Conservation (phyloP, 2,888 invertebrate genomes). For the Synanthedon formicaeformis region DNA sequence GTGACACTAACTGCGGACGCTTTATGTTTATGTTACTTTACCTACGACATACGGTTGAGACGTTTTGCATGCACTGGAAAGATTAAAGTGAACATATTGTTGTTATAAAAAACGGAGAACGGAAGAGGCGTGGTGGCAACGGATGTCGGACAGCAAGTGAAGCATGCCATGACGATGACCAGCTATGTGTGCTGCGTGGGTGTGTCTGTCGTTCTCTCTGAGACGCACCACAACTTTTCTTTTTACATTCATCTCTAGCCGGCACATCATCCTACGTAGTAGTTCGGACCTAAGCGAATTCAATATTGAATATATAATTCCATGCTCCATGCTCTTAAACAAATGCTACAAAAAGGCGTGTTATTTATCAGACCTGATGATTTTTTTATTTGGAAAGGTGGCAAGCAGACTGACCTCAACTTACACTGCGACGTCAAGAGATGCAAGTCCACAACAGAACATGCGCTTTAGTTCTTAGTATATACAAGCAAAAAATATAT, state of each 20-base stretch:
- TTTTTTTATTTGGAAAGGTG: too few relatives aligned
- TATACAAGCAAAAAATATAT: too few relatives aligned
- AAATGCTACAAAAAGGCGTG: neutral
- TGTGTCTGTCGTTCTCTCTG: conserved; percentile 13
- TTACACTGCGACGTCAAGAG: too few relatives aligned
- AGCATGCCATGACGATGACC: conserved; percentile 22
- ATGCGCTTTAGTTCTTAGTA: too few relatives aligned
- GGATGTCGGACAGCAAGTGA: conserved; percentile 26
- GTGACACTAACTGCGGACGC: conserved; percentile 26
- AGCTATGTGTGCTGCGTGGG: conserved; percentile 5
- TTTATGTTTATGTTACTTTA: too few relatives aligned
- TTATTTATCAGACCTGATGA: neutral
- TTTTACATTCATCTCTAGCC: conserved; percentile 3
- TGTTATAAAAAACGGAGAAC: conserved; percentile 28
- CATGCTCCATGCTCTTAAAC: neutral
- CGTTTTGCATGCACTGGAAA: neutral
- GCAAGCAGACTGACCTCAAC: too few relatives aligned
- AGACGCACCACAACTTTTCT: neutral
- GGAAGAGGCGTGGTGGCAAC: conserved; percentile 31
- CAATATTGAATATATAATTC: neutral
- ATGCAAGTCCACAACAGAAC: too few relatives aligned
- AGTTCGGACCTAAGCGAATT: neutral
- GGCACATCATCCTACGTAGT: neutral
- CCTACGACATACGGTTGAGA: neutral
- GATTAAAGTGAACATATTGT: neutral